Conservation (phyloP, 2,888 invertebrate genomes). For the Alloscopus bannaensis region DNA sequence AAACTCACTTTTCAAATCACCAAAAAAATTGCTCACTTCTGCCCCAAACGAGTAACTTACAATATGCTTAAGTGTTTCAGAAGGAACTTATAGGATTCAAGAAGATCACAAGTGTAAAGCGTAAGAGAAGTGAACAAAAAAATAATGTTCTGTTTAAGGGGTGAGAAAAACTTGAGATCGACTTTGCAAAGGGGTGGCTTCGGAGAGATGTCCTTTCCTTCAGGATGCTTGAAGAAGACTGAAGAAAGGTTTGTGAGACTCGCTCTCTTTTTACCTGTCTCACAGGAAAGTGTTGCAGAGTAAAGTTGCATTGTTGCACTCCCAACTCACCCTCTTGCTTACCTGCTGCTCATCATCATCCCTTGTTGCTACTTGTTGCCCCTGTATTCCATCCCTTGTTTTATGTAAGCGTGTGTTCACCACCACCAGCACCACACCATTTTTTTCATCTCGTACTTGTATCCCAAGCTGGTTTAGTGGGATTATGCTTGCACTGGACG, state of each 20-base stretch:
- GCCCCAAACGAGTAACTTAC: too few relatives aligned
- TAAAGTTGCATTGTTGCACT: slow-evolving; percentile 15
- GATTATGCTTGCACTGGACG: too few relatives aligned
- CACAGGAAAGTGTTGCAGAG: slow-evolving; percentile 3
- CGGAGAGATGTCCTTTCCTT: slow-evolving; percentile 49
- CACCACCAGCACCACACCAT: too few relatives aligned
- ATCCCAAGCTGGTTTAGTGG: neutral
- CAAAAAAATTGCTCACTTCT: too few relatives aligned
- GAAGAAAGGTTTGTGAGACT: slow-evolving; percentile 37
- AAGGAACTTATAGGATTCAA: neutral
- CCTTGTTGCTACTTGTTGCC: slow-evolving; percentile 7
- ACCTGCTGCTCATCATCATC: slow-evolving; percentile 36
- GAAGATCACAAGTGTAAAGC: slow-evolving; percentile 30
- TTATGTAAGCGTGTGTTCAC: slow-evolving; percentile 6
- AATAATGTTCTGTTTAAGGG: slow-evolving; percentile 21
- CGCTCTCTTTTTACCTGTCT: slow-evolving; percentile 60
- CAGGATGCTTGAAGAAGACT: slow-evolving; percentile 53
- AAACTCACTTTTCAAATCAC: neutral
- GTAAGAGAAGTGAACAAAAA: slow-evolving; percentile 16
- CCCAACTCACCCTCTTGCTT: slow-evolving; percentile 4
- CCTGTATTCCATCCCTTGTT: neutral
- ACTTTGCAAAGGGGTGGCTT: slow-evolving; percentile 28
- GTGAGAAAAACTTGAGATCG: slow-evolving; percentile 54
- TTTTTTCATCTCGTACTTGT: too few relatives aligned
- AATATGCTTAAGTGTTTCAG: too few relatives aligned